A percentile compares a stretch with the other conserved stretches of the same genome.
Evolutionary conservation across 2,797 vertebrate species (phyloP).

Genomic region (Diplodus puntazzo): DNA sequence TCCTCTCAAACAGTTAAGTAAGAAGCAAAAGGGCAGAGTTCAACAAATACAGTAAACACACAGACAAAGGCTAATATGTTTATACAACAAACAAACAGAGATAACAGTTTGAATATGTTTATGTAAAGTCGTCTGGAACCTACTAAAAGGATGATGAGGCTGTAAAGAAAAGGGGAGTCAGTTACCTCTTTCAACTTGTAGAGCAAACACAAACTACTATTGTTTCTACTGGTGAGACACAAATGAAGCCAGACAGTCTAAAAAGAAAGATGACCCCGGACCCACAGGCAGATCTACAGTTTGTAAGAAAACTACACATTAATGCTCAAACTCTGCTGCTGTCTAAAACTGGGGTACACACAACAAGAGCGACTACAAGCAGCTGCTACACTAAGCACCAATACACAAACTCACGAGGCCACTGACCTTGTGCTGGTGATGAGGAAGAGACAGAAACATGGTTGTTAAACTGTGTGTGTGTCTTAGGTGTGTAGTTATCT

Average conservation of each 20-base stretch:
- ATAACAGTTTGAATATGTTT: not conserved
- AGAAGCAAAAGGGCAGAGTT: not conserved
- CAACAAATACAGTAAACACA: conserved; percentile 2
- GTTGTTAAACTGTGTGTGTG: conserved; percentile 23
- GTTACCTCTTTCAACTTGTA: not conserved
- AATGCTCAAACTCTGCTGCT: not conserved
- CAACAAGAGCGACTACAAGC: conserved; percentile 33
- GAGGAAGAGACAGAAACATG: conserved; percentile 51
- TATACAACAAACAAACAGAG: not conserved
- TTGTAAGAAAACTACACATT: not conserved
- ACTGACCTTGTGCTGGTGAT: conserved; percentile 70
- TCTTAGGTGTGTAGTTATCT: not conserved
- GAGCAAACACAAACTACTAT: not conserved
- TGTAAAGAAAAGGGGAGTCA: conserved; percentile 1
- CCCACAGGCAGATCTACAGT: not conserved
- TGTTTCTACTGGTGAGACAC: not conserved
- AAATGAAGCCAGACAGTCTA: conserved; percentile 1
- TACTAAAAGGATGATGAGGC: conserved; percentile 8
- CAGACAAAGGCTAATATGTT: not conserved
- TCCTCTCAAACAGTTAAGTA: not conserved
- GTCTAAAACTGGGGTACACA: not conserved
- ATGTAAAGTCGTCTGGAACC: not conserved
- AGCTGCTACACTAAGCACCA: conserved; percentile 40
- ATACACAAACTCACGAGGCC: conserved; percentile 67
- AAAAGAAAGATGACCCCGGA: not conserved